phyloP scores from a whole-genome alignment of 1,140 invertebrate genomes.

The Cotesia vestalis region DNA sequence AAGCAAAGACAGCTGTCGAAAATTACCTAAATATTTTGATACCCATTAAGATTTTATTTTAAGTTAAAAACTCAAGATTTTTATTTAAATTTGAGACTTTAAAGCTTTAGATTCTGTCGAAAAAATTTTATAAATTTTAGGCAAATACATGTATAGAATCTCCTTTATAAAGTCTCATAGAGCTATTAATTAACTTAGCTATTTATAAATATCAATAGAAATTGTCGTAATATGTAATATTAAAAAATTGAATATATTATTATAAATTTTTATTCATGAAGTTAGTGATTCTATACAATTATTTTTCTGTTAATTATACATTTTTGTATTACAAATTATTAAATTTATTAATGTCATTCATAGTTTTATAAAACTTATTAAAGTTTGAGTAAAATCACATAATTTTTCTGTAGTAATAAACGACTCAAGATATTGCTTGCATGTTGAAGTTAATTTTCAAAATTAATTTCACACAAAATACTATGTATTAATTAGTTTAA shows the following conservation, averaged over 20 bases:
- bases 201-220: not conserved
- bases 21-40: no score
- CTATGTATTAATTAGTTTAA: no score
- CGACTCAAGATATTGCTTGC: not conserved
- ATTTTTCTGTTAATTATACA: conserved; percentile 26
- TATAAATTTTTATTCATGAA: conserved; percentile 66
- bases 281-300: conserved; percentile 66
- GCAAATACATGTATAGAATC: no score
- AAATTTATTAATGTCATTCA: conserved; percentile 45
- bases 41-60: no score
- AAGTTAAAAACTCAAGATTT: no score
- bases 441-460: no score
- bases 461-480: no score
- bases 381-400: conserved; percentile 53
- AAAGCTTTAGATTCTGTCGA: no score
- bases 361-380: conserved; percentile 47
- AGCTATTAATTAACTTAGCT: not conserved
- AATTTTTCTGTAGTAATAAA: conserved; percentile 33
- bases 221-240: not conserved
- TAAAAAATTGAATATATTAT: no score
- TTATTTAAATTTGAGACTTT: no score
- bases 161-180: not conserved
- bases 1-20: no score
- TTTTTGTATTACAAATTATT: conserved; percentile 44
- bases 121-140: no score